phyloP scores from a whole-genome alignment of 2,888 invertebrate species.

The Leptopilina myrica region DNA sequence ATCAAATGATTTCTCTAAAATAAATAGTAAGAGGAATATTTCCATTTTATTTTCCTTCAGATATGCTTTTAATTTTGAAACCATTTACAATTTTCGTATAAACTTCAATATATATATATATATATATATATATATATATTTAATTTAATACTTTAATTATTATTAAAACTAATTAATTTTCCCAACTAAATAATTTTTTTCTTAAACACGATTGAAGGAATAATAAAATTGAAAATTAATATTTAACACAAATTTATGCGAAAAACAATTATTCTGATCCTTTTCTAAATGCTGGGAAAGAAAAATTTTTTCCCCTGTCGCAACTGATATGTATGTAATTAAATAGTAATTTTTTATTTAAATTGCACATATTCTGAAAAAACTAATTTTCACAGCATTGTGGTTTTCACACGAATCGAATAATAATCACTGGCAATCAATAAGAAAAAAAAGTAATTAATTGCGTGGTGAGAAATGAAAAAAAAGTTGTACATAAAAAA shows the following conservation, averaged over 20 bases:
- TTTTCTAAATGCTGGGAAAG: neutral
- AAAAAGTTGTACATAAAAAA: neutral
- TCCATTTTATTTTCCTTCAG: too few species aligned
- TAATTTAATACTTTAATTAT: too few species aligned
- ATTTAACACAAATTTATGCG: neutral
- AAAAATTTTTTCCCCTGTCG: neutral
- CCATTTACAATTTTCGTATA: too few species aligned
- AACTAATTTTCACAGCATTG: slow-evolving; percentile 56
- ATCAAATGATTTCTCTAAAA: too few species aligned
- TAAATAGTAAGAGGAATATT: too few species aligned
- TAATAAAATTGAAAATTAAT: too few species aligned
- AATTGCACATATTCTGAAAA: slow-evolving; percentile 40
- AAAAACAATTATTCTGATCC: slow-evolving; percentile 6
- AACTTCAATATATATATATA: too few species aligned
- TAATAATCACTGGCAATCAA: slow-evolving; percentile 53
- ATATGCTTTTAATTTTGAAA: too few species aligned
- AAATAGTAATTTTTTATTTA: neutral
- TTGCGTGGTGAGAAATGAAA: neutral
- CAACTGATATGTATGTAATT: neutral
- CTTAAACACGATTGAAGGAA: neutral
- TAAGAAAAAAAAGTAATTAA: slow-evolving; percentile 5
- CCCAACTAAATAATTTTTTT: neutral
- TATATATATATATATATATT: too few species aligned
- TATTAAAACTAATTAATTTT: too few species aligned
- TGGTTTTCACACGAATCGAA: slow-evolving; percentile 53